Conservation (phyloP, 2,888 invertebrate species). For the Epinotia demarniana region DNA sequence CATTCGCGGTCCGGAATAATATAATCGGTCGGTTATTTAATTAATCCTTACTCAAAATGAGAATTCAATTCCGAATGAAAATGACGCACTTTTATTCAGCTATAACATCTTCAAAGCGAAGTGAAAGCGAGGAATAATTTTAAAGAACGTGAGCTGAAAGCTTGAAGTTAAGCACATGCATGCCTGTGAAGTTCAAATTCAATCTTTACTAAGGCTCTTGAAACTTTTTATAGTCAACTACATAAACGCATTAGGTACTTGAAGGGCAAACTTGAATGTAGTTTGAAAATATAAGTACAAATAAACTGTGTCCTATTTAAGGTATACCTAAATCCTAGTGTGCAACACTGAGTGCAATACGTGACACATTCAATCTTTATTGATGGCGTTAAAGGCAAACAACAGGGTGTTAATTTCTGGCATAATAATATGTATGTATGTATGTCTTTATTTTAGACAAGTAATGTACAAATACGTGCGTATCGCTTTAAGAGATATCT, state of each 20-base stretch:
- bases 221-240: background rate
- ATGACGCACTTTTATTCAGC: background rate
- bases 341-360: too few species aligned
- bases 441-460: too few species aligned
- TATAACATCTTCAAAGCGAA: background rate
- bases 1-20: too few species aligned
- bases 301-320: background rate
- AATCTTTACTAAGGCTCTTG: slow-evolving; percentile 5
- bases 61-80: background rate
- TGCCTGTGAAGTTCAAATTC: slow-evolving; percentile 9
- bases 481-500: too few species aligned
- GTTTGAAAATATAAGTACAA: background rate
- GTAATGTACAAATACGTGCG: too few species aligned
- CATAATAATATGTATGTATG: too few species aligned
- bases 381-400: too few species aligned
- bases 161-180: background rate
- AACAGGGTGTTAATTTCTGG: too few species aligned
- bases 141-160: slow-evolving; percentile 7
- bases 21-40: too few species aligned
- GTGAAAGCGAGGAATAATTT: background rate
- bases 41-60: background rate
- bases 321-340: too few species aligned
- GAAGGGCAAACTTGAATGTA: background rate
- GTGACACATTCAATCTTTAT: too few species aligned
- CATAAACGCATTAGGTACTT: background rate